Evolutionary conservation across 2,888 invertebrate genomes (phyloP), one percentile per base, ranked within the genome.

Genomic region (Dichetophora obliterata): DNA sequence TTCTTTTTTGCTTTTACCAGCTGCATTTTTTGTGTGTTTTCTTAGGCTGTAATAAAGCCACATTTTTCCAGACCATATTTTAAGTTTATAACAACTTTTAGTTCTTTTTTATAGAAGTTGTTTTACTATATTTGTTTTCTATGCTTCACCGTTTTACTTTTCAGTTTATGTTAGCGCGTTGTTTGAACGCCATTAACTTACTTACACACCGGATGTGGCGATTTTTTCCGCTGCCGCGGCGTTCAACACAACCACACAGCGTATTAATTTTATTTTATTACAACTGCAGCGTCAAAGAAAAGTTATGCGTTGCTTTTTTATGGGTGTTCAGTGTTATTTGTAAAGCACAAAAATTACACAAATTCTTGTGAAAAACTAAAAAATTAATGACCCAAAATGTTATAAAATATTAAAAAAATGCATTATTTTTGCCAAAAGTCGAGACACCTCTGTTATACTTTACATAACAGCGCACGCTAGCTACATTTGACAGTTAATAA

Each of bases 281-380:
- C 59, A 59, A 59, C 59, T 59, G 59, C 59, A 59, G 27, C 59
- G 14, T 27, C 24, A 59, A 24, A 59, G 5, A 43, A 59, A 59
- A 59, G 59, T 59, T 27, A 59, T 59, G 59, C 19, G 27, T 9
- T 59, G 24, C 27, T 59, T 24, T 27, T 43, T 43, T 54, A 22
- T 54, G 19, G 19, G 16, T 27, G 59, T 43, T 11, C 4, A 14
- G 11, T 43, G 11, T 43, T 43, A 11, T 43, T 2, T 43, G 14
- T 11, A 43, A 2, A 2, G 14, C 43, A 43, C 2, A 43, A 43
- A 43, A 43, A 37, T 37, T 37, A 8, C 11, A 43, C 5, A 11
- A 43, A 43, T 43, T 11, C 14, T 43, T 11, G 11, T 14, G 8
- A 43, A 43, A 11, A 43, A 11, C 43, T 11, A 11, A 43, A 14